A percentile compares a stretch with the other conserved stretches of the same genome.
Conservation (phyloP, 2,797 vertebrate genomes). For the Chrosomus eos region DNA sequence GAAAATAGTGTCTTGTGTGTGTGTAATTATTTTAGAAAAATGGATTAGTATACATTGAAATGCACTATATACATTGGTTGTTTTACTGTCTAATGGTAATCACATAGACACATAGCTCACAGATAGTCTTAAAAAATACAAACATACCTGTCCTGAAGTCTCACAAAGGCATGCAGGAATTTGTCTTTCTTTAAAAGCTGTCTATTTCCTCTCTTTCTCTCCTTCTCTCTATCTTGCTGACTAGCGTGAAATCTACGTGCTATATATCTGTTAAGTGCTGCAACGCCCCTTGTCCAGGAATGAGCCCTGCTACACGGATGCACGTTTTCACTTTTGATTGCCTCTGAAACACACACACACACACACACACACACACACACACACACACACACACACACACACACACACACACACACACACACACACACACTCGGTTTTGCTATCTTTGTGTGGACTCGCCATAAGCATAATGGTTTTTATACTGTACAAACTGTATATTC, state of each 20-base stretch:
- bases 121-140: background rate
- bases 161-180: background rate
- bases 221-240: slow-evolving; percentile 11
- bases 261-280: slow-evolving; percentile 30
- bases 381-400: background rate
- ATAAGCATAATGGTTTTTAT: background rate
- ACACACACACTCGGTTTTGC: background rate
- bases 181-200: background rate
- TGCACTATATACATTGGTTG: background rate
- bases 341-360: background rate
- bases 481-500: background rate
- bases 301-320: background rate
- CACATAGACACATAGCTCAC: background rate
- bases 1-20: background rate
- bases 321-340: background rate
- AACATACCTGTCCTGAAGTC: slow-evolving; percentile 34
- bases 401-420: too few relatives aligned
- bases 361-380: too few relatives aligned
- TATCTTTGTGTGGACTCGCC: background rate
- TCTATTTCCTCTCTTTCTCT: background rate
- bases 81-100: background rate
- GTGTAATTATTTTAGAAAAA: slow-evolving; percentile 3
- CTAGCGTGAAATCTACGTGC: background rate
- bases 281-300: slow-evolving; percentile 35
- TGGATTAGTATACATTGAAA: too few relatives aligned